Percentiles rank a stretch among this genome's conserved stretches.
These are phyloP conservation scores for Micrasema minimum DNA, from an alignment of 1,140 invertebrate genomes.

Conservation along the genomic window DNA sequence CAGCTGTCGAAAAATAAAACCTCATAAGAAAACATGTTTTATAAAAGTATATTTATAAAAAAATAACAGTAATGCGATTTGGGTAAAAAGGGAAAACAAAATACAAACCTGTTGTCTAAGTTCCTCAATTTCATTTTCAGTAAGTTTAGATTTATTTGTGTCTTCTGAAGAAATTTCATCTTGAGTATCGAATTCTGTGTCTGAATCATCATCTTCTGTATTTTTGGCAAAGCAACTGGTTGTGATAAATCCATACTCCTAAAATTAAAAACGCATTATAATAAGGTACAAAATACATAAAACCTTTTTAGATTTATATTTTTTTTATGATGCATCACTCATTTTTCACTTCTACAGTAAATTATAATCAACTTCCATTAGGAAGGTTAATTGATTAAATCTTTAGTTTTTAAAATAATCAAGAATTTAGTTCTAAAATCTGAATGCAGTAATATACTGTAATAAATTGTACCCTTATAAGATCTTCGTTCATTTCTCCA, in stretches of 20 bases:
- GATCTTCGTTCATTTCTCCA: conserved; percentile 83
- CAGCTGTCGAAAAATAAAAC: conserved; percentile 56
- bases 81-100: neutral
- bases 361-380: too few relatives aligned
- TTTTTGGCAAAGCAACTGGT: conserved; percentile 19
- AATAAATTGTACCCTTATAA: conserved; percentile 69
- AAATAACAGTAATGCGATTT: too few relatives aligned
- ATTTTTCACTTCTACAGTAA: too few relatives aligned
- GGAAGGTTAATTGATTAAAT: too few relatives aligned
- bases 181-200: conserved; percentile 56
- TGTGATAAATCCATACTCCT: conserved; percentile 56
- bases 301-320: neutral
- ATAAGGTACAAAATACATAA: neutral
- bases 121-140: conserved; percentile 65
- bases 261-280: conserved; percentile 28
- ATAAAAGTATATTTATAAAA: too few relatives aligned
- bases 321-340: too few relatives aligned
- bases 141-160: conserved; percentile 57
- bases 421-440: too few relatives aligned
- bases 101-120: conserved; percentile 63
- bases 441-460: too few relatives aligned
- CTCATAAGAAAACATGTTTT: too few relatives aligned
- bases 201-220: conserved; percentile 61
- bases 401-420: too few relatives aligned
- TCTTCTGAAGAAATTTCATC: conserved; percentile 51